Conservation (phyloP, 2,888 invertebrate species). For the Drosophila percnosoma region DNA sequence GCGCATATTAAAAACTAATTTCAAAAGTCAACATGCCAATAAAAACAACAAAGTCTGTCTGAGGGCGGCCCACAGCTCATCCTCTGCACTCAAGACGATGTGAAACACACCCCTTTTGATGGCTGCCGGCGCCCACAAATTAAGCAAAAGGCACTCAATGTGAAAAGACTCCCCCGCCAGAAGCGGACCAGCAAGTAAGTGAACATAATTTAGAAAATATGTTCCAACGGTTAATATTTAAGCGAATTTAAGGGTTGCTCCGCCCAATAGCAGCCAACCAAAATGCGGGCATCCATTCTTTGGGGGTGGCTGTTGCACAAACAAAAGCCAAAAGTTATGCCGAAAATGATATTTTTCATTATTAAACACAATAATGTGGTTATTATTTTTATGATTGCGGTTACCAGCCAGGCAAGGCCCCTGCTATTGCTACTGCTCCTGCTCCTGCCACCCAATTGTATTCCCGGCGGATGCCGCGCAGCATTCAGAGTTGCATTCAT, state of each 20-base stretch:
- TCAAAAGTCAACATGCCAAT: slow-evolving; percentile 84
- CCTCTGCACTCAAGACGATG: slow-evolving; percentile 35
- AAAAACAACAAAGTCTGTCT: slow-evolving; percentile 69
- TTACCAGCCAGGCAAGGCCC: slow-evolving; percentile 45
- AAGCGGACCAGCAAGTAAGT: slow-evolving; percentile 60
- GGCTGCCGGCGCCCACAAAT: slow-evolving; percentile 67
- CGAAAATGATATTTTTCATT: slow-evolving; percentile 81
- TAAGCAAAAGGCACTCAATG: slow-evolving; percentile 76
- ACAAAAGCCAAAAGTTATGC: slow-evolving; percentile 79
- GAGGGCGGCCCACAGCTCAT: slow-evolving; percentile 39
- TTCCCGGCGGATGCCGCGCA: slow-evolving; percentile 61
- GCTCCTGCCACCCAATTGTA: slow-evolving; percentile 28
- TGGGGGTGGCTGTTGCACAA: slow-evolving; percentile 51
- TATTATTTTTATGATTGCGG: slow-evolving; percentile 82
- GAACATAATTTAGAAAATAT: slow-evolving; percentile 79
- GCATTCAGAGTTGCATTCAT: slow-evolving; percentile 69
- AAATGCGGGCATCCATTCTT: slow-evolving; percentile 65
- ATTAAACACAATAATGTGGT: slow-evolving; percentile 82
- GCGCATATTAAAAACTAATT: slow-evolving; percentile 85
- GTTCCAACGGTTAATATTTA: slow-evolving; percentile 69
- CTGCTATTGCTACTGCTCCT: slow-evolving; percentile 16
- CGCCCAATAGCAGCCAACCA: slow-evolving; percentile 62
- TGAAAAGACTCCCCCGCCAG: slow-evolving; percentile 44
- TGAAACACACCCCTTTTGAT: slow-evolving; percentile 63
- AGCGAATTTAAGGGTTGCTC: slow-evolving; percentile 76